Evolutionary conservation across 2,888 invertebrate genomes (phyloP), one percentile per base, ranked within the genome.

Genomic region (Yponomeuta sedellus): DNA sequence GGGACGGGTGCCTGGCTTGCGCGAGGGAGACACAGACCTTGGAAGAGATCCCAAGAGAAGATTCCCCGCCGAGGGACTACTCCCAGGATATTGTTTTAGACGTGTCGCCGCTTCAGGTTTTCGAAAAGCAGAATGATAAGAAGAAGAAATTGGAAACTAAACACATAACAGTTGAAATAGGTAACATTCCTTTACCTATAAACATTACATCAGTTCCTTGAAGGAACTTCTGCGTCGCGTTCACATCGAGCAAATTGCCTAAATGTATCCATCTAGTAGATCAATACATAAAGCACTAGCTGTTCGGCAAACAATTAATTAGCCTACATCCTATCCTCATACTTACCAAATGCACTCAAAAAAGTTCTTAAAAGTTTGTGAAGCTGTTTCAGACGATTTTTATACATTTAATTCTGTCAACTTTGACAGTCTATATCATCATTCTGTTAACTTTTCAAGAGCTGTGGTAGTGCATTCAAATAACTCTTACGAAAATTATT

Each of bases 1-100:
- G 93, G 71, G 83, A 91, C 56, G 93, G 94, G 16, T 96, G 96
- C 76, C 82, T 86, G 70, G 91, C 92, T 71, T 94, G 94, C 75
- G 69, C 74, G 64, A 71, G 61, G 61, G 75, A 76, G 65, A 75
- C 66, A 62, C 68, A 66, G 19, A 73, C 70, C 11, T 68, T 68
- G 61, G 69, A 66, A n/a, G 67, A 69, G 63, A 73, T 73, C 3
- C 74, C 69, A 68, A 22, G 67, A 71, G 66, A 67, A 68, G 28
- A 58, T 58, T 20, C 59, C 20, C 20, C 25, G 22, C 59, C 59
- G 5, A 59, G 25, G 11, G 20, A 22, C 11, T 8, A 12, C 4
- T 25, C 59, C 6, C n/a, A 28, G 5, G 61, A 34, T 8, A 16
- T 61, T 28, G 34, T 25, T 16, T 16, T 16, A 11, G 61, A 61